Evolutionary conservation across 2,797 vertebrate species (phyloP), one percentile per base, ranked within the genome.

Genomic region (Gymnocypris eckloni): DNA sequence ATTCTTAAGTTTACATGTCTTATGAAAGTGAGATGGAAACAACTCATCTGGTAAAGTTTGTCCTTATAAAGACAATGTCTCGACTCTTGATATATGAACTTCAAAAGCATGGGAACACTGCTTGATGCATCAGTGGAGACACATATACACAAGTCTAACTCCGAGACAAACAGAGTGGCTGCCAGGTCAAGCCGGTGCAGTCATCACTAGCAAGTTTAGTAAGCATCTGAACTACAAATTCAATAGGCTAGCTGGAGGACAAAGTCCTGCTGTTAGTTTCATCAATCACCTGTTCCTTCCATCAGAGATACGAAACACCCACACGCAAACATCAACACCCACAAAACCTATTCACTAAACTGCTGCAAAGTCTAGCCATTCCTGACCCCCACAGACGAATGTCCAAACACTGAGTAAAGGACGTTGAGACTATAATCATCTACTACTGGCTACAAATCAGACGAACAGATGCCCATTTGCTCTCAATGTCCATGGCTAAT

Each of bases 251-350:
- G 11, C 39, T 61, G 75, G 78, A 80, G 77, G 84, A 88, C 33
- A 45, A n/a, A 64, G 33, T 73, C 28, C 87, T 91, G 85, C 92
- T 93, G 92, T 92, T 94, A 91, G 91, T 91, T 89, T 93, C 92
- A 93, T 94, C 91, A 92, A 90, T 86, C 89, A 83, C 75, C 88
- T 88, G 89, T 86, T 89, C 79, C 88, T 87, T 90, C 11, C 22
- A 89, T 90, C 87, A 89, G 85, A 88, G 89, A 85, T 89, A 78
- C 54, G 48, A 89, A 88, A 86, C 61, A 81, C 82, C 66, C 77
- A 85, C 37, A 84, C 33, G 25, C 10, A 84, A 66, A 66, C 66
- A 71, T 45, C 41, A 79, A 79, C 72, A 73, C 45, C 77, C 70
- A 37, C 73, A 59, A 70, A 76, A 16, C 13, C 69, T 77, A 54